These are phyloP conservation scores for Argyrosomus regius DNA, from an alignment of 2,797 vertebrate species.

Conservation along the genomic window DNA sequence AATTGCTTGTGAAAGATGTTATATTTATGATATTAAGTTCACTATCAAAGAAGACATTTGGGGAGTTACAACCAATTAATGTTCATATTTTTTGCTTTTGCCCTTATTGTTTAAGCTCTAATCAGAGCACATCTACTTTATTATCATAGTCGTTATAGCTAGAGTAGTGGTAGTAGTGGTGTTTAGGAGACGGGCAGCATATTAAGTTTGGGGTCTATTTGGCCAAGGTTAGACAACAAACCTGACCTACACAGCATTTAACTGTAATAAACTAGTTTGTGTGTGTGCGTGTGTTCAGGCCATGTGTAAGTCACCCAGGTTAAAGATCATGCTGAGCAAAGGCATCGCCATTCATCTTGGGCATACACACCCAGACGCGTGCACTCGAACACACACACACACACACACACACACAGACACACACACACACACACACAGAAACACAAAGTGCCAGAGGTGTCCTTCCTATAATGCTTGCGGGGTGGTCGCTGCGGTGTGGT, in stretches of 20 bases:
- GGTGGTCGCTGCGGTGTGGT: slow-evolving; percentile 70
- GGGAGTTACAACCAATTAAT: background rate
- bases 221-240: slow-evolving; percentile 43
- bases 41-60: background rate
- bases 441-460: slow-evolving; percentile 64
- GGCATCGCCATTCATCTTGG: slow-evolving; percentile 69
- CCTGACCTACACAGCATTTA: slow-evolving; percentile 19
- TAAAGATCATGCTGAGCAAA: slow-evolving; percentile 76
- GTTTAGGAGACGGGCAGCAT: background rate
- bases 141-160: background rate
- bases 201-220: slow-evolving; percentile 24
- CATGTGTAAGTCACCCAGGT: slow-evolving; percentile 63
- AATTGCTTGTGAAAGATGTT: background rate
- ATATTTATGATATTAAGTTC: background rate
- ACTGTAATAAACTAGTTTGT: slow-evolving; percentile 42
- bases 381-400: slow-evolving; percentile 10
- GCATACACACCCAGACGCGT: slow-evolving; percentile 21
- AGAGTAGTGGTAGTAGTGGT: background rate
- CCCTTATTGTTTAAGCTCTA: background rate
- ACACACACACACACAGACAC: background rate
- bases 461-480: slow-evolving; percentile 72
- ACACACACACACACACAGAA: slow-evolving; percentile 38
- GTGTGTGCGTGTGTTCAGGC: slow-evolving; percentile 30
- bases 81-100: background rate
- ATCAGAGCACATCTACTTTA: background rate